Conservation (phyloP, 2,888 invertebrate species). For the Laspeyria flexula region DNA sequence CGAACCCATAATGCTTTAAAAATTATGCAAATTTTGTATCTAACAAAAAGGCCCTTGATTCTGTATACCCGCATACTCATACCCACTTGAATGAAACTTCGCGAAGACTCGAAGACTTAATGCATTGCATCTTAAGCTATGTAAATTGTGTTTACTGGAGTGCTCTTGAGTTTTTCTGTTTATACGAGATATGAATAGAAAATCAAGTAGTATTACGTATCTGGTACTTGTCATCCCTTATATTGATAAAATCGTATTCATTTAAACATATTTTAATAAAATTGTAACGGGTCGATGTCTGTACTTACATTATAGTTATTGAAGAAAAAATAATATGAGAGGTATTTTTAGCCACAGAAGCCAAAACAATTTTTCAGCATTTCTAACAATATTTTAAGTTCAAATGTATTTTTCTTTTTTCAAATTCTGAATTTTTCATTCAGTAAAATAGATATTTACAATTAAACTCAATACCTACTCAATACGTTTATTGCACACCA, state of each 20-base stretch:
- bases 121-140: slow-evolving; percentile 36
- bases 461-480: no score
- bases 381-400: no score
- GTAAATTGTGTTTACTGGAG: slow-evolving; percentile 44
- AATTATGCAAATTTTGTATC: slow-evolving; percentile 59
- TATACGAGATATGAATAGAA: slow-evolving; percentile 29
- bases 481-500: no score
- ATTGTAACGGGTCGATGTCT: no score
- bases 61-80: slow-evolving; percentile 66
- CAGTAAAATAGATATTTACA: no score
- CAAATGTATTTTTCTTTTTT: no score
- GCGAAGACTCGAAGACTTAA: slow-evolving; percentile 38
- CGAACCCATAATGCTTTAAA: slow-evolving; percentile 32
- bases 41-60: slow-evolving; percentile 47
- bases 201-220: slow-evolving; percentile 31
- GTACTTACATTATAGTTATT: no score
- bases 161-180: slow-evolving; percentile 38
- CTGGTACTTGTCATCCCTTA: slow-evolving; percentile 25
- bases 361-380: no score
- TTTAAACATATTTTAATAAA: no score
- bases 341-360: no score
- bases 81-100: slow-evolving; percentile 31
- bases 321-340: no score
- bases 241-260: neutral
- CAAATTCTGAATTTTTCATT: no score